Conservation (phyloP, 2,888 invertebrate genomes). For the Trissonchulus sp. region DNA sequence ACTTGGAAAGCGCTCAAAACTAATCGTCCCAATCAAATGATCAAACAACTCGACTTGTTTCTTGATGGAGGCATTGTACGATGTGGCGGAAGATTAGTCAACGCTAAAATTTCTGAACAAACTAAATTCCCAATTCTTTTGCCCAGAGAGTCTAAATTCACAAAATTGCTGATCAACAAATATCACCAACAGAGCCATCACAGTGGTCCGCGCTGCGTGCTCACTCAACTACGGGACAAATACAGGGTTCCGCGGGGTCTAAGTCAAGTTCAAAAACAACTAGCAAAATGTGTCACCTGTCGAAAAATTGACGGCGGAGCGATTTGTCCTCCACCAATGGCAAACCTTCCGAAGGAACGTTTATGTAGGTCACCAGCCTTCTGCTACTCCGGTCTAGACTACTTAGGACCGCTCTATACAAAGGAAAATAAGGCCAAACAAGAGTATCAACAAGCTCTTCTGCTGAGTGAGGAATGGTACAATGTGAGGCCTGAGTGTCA, state of each 20-base stretch:
- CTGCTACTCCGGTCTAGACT: slow-evolving; percentile 46
- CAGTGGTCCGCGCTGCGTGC: no score
- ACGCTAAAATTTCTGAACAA: background rate
- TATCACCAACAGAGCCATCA: no score
- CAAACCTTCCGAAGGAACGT: background rate
- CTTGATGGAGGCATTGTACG: background rate
- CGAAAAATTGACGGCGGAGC: background rate
- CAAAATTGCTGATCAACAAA: no score
- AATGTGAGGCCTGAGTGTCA: no score
- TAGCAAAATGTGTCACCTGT: background rate
- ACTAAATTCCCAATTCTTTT: background rate
- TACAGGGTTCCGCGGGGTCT: background rate
- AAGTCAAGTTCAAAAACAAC: background rate
- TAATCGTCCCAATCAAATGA: background rate
- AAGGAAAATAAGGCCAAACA: slow-evolving; percentile 32
- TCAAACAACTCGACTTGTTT: background rate
- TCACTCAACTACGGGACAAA: no score
- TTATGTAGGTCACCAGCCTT: slow-evolving; percentile 14
- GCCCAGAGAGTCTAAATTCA: no score
- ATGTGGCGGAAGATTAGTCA: background rate
- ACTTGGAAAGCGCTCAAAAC: no score
- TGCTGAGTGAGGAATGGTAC: no score
- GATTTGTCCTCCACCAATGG: background rate
- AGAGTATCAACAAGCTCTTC: no score
- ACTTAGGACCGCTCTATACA: slow-evolving; percentile 51